phyloP scores from a whole-genome alignment of 2,888 invertebrate species.

The Pyrrhia umbra region DNA sequence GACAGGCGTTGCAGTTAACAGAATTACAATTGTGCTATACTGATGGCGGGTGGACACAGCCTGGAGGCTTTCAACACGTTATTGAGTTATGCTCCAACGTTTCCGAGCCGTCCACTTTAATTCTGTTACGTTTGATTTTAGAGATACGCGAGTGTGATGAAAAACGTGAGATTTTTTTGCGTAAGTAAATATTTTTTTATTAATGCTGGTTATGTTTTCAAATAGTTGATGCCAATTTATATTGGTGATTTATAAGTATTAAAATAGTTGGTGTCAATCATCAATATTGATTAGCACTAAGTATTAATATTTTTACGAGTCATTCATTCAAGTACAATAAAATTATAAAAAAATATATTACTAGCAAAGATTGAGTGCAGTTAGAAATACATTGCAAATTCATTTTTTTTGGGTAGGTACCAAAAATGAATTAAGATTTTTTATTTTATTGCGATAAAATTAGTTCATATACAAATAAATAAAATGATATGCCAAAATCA shows the following conservation, averaged over 20 bases:
- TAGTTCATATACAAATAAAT: neutral
- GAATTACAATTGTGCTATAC: constrained; percentile 46
- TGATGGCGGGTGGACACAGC: constrained; percentile 33
- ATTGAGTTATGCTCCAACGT: constrained; percentile 54
- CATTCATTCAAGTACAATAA: no score
- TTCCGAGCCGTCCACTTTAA: constrained; percentile 52
- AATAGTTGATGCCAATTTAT: no score
- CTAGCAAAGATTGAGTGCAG: no score
- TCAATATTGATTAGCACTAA: no score
- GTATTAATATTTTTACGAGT: no score
- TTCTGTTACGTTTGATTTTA: constrained; percentile 58
- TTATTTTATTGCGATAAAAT: no score
- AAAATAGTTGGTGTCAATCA: no score
- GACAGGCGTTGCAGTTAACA: constrained; percentile 36
- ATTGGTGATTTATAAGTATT: no score
- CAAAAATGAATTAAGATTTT: no score
- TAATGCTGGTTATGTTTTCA: neutral
- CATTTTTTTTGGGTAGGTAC: no score
- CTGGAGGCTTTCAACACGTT: constrained; percentile 57
- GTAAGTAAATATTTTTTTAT: neutral
- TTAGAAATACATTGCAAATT: no score
- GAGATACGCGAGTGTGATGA: constrained; percentile 3
- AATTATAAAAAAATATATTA: no score
- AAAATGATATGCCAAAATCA: neutral
- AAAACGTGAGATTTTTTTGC: neutral